Evolutionary conservation across 2,888 invertebrate genomes (phyloP).

Genomic region (Drosophila nr. perissopoda): DNA sequence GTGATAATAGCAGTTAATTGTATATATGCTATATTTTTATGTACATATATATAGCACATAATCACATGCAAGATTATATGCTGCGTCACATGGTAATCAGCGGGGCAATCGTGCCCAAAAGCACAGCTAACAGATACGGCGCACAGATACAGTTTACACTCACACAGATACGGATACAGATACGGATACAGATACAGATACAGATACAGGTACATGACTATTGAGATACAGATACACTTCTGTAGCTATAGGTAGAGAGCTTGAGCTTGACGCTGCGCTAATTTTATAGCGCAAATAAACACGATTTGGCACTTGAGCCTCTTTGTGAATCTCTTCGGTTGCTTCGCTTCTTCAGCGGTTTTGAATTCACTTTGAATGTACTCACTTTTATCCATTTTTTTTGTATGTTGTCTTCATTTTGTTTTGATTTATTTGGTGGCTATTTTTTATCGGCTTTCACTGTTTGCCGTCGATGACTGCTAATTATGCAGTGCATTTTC

Average conservation of each 20-base stretch:
- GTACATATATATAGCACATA: constrained; percentile 42
- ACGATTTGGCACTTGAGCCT: constrained; percentile 78
- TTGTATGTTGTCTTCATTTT: not conserved
- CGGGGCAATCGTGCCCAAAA: constrained; percentile 65
- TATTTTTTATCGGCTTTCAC: constrained; percentile 68
- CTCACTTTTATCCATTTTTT: constrained; percentile 12
- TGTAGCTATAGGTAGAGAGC: constrained; percentile 9
- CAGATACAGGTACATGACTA: constrained; percentile 22
- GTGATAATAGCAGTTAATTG: constrained; percentile 21
- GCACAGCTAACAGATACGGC: constrained; percentile 30
- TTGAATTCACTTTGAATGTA: constrained; percentile 28
- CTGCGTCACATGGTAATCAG: constrained; percentile 72
- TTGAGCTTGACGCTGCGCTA: constrained; percentile 60
- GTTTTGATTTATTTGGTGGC: constrained; percentile 14
- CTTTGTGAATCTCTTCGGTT: constrained; percentile 32
- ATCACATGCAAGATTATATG: constrained; percentile 68
- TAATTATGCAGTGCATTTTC: constrained; percentile 67
- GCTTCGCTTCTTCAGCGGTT: constrained; percentile 63
- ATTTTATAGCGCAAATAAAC: constrained; percentile 78
- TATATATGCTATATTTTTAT: constrained; percentile 11
- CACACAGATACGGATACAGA: constrained; percentile 15
- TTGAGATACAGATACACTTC: constrained; percentile 24
- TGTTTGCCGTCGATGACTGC: constrained; percentile 59
- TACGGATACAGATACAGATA: constrained; percentile 26
- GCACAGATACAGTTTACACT: not conserved